These are phyloP conservation scores for Crypturellus undulatus DNA, from an alignment of 2,113 vertebrate species.

Conservation along the genomic window DNA sequence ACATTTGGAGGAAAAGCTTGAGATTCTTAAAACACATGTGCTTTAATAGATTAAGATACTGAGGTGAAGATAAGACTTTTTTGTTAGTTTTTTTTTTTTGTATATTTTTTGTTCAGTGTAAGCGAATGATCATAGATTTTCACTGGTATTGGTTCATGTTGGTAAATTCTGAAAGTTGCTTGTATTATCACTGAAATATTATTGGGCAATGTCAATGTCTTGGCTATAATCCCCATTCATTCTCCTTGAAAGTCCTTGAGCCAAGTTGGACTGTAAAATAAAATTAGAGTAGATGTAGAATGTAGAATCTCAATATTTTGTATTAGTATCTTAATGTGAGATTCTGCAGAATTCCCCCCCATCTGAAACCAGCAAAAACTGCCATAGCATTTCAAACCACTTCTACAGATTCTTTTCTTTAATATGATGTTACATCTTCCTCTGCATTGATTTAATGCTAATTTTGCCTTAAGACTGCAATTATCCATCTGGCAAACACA, in stretches of 20 bases:
- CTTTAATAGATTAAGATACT: background rate
- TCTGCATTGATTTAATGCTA: background rate
- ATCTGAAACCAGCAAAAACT: background rate
- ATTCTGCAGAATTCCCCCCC: background rate
- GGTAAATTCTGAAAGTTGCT: background rate
- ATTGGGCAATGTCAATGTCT: background rate
- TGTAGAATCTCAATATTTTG: background rate
- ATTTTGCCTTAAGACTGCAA: background rate
- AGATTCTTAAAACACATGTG: background rate
- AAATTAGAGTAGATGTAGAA: background rate
- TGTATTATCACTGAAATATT: background rate
- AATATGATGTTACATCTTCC: background rate
- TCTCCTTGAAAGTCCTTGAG: background rate
- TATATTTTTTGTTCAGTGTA: background rate
- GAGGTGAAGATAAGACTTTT: background rate
- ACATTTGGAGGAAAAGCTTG: background rate
- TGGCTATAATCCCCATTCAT: background rate
- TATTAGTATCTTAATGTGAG: background rate
- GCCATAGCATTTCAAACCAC: background rate
- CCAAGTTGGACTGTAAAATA: background rate
- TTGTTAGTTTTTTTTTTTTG: background rate
- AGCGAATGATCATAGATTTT: rapidly evolving
- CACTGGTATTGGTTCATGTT: background rate
- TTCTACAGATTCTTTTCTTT: background rate
- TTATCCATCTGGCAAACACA: background rate